These are phyloP conservation scores for Lampris megalopsis DNA, from an alignment of 2,113 vertebrate genomes.

Conservation along the genomic window DNA sequence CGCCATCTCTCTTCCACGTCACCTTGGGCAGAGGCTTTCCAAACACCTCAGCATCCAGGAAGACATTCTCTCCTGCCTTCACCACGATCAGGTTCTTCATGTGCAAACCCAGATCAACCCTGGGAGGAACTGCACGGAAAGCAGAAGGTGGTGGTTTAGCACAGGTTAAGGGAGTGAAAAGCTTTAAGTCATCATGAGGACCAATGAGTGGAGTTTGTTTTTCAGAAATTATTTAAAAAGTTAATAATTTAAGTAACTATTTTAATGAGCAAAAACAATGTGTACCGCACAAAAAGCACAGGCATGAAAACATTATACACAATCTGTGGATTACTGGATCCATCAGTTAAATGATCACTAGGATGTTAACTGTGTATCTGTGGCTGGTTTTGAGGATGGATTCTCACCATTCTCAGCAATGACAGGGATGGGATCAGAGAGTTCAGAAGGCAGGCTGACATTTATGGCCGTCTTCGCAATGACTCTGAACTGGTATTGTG, in stretches of 20 bases:
- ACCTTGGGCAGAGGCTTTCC: slow-evolving; percentile 94
- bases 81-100: slow-evolving; percentile 95
- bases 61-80: slow-evolving; percentile 94
- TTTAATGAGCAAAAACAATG: no score
- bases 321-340: no score
- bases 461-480: slow-evolving; percentile 94
- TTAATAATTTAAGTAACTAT: no score
- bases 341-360: no score
- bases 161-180: neutral
- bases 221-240: neutral
- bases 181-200: no score
- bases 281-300: no score
- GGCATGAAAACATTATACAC: no score
- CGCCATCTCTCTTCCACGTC: slow-evolving; percentile 91
- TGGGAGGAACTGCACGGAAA: slow-evolving; percentile 88
- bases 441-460: slow-evolving; percentile 92
- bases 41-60: slow-evolving; percentile 92
- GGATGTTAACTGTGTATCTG: no score
- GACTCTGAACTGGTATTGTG: slow-evolving; percentile 93
- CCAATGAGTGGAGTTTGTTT: no score
- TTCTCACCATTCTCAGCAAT: slow-evolving; percentile 92
- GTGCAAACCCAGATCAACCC: slow-evolving; percentile 91
- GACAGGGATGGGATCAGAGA: slow-evolving; percentile 92
- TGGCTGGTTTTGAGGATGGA: no score
- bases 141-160: neutral